Evolutionary conservation across 2,797 vertebrate species (phyloP).

Genomic region (Crax fasciolata): DNA sequence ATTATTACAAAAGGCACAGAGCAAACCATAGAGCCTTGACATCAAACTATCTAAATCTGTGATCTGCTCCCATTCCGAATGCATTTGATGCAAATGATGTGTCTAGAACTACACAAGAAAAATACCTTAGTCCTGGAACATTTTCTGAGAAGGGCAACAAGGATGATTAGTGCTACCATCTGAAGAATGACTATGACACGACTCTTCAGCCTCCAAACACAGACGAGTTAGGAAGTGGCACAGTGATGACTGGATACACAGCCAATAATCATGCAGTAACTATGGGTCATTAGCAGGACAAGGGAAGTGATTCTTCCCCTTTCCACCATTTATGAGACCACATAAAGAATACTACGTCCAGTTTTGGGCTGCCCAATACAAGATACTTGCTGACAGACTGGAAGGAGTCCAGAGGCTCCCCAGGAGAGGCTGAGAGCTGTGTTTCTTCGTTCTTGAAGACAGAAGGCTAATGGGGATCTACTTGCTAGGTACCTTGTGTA

Average conservation of each 20-base stretch:
- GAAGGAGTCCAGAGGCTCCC: neutral
- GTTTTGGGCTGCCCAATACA: neutral
- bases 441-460: neutral
- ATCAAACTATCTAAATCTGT: neutral
- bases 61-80: neutral
- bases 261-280: neutral
- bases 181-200: neutral
- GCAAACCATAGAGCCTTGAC: neutral
- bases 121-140: neutral
- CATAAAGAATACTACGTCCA: neutral
- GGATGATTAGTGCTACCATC: neutral
- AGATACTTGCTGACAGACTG: accelerated
- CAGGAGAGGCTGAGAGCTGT: neutral
- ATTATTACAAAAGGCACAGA: neutral
- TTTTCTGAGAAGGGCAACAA: neutral
- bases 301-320: neutral
- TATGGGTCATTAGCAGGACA: neutral
- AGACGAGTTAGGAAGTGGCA: neutral
- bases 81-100: neutral
- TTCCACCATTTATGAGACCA: neutral
- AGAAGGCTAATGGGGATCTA: neutral
- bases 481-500: neutral
- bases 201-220: neutral
- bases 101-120: neutral
- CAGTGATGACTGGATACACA: neutral